Evolutionary conservation across 2,113 vertebrate genomes (phyloP).

Genomic region (Clinocottus analis): DNA sequence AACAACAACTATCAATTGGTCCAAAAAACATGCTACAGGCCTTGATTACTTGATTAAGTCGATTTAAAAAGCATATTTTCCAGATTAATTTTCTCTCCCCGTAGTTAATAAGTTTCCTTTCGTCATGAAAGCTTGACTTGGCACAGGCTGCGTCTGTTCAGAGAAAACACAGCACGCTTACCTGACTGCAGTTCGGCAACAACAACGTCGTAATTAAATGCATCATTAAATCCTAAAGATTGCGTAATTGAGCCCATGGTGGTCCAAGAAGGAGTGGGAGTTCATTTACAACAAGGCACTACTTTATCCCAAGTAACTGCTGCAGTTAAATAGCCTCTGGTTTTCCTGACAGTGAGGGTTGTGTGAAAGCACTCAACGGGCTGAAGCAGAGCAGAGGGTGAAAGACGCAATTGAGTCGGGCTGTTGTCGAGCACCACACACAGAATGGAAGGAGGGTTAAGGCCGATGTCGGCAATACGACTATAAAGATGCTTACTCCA

Average conservation of each 20-base stretch:
- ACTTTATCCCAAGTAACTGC: slow-evolving; percentile 25
- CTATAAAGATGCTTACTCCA: slow-evolving; percentile 33
- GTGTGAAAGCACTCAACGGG: slow-evolving; percentile 36
- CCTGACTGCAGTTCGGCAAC: slow-evolving; percentile 37
- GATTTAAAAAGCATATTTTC: slow-evolving; percentile 22
- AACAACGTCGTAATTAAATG: slow-evolving; percentile 63
- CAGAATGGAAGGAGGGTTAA: slow-evolving; percentile 12
- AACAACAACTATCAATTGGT: background rate
- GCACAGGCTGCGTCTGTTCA: background rate
- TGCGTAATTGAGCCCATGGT: slow-evolving; percentile 54
- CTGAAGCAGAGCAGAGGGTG: background rate
- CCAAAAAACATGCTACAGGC: background rate
- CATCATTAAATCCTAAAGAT: slow-evolving; percentile 51
- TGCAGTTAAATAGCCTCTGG: slow-evolving; percentile 21
- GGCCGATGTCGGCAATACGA: slow-evolving; percentile 26
- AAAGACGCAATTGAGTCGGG: background rate
- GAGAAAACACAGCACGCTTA: slow-evolving; percentile 22
- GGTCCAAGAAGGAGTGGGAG: slow-evolving; percentile 56
- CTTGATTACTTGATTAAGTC: background rate
- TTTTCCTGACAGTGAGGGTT: slow-evolving; percentile 14
- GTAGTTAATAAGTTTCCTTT: background rate
- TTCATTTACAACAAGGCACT: slow-evolving; percentile 39
- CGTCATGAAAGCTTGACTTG: background rate
- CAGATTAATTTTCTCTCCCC: slow-evolving; percentile 6
- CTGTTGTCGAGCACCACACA: background rate